Evolutionary conservation across 2,888 invertebrate species (phyloP).

Genomic region (Cantharis lateralis): DNA sequence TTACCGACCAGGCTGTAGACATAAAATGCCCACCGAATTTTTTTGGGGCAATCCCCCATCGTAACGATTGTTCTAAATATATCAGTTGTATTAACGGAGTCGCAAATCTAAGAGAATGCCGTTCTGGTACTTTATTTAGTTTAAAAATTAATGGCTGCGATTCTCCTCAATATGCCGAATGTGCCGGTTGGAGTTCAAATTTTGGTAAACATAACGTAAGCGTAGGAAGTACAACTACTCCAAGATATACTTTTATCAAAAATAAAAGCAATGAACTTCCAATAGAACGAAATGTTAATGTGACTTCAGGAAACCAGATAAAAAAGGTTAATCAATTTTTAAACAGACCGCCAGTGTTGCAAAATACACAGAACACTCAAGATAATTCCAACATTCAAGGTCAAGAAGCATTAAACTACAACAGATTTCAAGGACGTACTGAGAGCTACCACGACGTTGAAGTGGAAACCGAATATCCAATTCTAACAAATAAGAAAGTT

Average conservation of each 20-base stretch:
- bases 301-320: no score
- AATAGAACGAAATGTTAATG: no score
- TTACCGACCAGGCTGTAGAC: slow-evolving; percentile 32
- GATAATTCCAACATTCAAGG: not conserved
- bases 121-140: slow-evolving; percentile 66
- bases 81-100: slow-evolving; percentile 65
- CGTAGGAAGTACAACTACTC: not conserved
- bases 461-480: not conserved
- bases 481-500: not conserved
- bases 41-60: slow-evolving; percentile 64
- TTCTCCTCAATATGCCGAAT: slow-evolving; percentile 56
- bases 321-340: no score
- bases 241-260: not conserved
- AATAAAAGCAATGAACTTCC: not conserved
- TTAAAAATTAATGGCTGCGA: slow-evolving; percentile 61
- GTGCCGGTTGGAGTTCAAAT: slow-evolving; percentile 43
- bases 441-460: not conserved
- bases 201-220: not conserved
- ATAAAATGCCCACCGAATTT: slow-evolving; percentile 58
- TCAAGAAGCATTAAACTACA: not conserved
- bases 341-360: not conserved
- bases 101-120: slow-evolving; percentile 62
- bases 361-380: not conserved
- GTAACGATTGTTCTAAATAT: slow-evolving; percentile 65
- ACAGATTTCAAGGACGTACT: not conserved